Evolutionary conservation across 2,888 invertebrate genomes (phyloP), one percentile per base, ranked within the genome.

Genomic region (Anthrax anthrax): DNA sequence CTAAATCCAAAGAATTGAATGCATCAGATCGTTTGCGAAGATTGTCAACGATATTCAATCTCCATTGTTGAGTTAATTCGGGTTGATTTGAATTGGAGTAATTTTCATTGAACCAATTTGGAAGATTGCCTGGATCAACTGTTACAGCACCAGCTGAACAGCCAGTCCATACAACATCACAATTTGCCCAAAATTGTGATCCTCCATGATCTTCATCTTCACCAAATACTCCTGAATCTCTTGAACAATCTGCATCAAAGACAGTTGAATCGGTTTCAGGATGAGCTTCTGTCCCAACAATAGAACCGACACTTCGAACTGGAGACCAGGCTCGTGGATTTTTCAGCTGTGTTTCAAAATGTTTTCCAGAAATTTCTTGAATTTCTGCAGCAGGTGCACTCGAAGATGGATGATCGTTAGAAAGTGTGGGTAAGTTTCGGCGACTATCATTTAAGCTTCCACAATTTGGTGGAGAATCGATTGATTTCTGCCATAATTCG

Each of bases 281-380:
- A 63, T 86, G 84, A n/a, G 82, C 87, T 67, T 88, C 87, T 58
- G 83, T 83, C 2, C 85, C 87, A 3, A 75, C 80, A 42, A 87
- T 81, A 19, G 87, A 87, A 12, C 88, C 88, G 10, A 86, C 86
- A 60, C 86, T 87, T 52, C 85, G 76, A n/a, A 87, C 84, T 17
- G 88, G 88, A 59, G 86, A 87, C 87, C 88, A 87, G 27, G 86
- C 86, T 58, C 84, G 76, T 18, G 84, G 84, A 67, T 85, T 84
- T 57, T 80, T 81, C n/a, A 81, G 67, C 53, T 80, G 80, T 6
- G 78, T 78, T 64, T 82, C 82, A 65, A 77, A 80, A 61, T 76
- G 77, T 64, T 80, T 81, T 13, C 77, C 77, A 16, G 74, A 71
- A 17, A 80, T 67, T 60, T 76, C 77, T 44, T 75, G 59, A 3